Evolutionary conservation across 1,140 invertebrate species (phyloP).

Genomic region (Lucilia sericata): DNA sequence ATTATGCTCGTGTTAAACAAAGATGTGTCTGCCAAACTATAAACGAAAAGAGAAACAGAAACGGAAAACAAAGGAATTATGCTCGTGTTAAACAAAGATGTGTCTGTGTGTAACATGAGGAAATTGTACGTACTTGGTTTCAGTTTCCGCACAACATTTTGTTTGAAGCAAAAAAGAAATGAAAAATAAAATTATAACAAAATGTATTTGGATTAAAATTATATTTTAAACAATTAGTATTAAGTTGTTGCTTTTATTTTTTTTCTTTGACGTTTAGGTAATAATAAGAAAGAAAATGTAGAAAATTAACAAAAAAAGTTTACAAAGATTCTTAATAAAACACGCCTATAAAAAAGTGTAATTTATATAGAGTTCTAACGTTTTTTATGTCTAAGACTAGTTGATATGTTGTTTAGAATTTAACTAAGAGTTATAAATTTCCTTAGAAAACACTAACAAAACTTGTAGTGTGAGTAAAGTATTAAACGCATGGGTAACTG

Average conservation of each 20-base stretch:
- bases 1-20: neutral
- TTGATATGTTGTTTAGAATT: neutral
- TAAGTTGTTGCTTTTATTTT: too few species aligned
- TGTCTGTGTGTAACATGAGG: neutral
- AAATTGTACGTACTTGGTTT: neutral
- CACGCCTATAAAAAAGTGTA: too few species aligned
- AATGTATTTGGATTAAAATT: neutral
- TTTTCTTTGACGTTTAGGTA: too few species aligned
- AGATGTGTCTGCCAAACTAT: neutral
- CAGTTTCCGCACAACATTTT: slow-evolving; percentile 1
- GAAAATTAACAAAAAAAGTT: too few species aligned
- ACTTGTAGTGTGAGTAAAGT: neutral
- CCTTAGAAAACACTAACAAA: neutral
- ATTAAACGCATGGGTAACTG: slow-evolving; percentile 12
- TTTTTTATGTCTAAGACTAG: too few species aligned
- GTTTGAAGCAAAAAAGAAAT: neutral
- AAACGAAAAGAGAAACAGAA: neutral
- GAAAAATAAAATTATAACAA: neutral
- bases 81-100: neutral
- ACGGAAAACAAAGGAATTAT: neutral
- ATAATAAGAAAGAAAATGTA: too few species aligned
- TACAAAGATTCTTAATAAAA: too few species aligned
- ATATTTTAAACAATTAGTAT: neutral
- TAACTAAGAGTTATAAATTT: neutral
- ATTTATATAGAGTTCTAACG: too few species aligned